Conservation (phyloP, 37 sponge, comb jelly and placozoan genomes). For the Theonella swinhoei region DNA sequence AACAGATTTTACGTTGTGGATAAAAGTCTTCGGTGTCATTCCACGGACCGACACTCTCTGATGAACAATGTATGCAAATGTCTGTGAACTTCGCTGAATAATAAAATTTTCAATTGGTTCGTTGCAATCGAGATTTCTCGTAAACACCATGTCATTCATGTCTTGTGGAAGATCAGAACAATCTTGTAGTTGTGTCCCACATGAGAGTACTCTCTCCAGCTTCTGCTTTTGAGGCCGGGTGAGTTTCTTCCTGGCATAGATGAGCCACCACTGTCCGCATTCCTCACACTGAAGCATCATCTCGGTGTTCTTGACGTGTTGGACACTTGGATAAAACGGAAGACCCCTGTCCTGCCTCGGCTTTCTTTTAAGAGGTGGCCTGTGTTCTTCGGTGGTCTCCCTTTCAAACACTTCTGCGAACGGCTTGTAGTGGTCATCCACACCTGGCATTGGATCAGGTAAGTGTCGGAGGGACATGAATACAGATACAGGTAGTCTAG, state of each 20-base stretch:
- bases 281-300: slow-evolving; percentile 45
- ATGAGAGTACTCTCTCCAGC: too few species aligned
- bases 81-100: too few species aligned
- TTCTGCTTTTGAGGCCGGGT: too few species aligned
- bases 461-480: neutral
- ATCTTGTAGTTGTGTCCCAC: too few species aligned
- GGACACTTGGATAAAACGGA: slow-evolving; percentile 49
- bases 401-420: slow-evolving; percentile 21
- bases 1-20: too few species aligned
- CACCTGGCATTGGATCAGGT: slow-evolving; percentile 17
- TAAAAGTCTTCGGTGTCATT: too few species aligned
- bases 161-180: too few species aligned
- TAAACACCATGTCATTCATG: too few species aligned
- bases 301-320: slow-evolving; percentile 46
- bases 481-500: slow-evolving; percentile 8
- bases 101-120: too few species aligned
- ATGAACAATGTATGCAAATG: too few species aligned
- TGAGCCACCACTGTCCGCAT: slow-evolving; percentile 38
- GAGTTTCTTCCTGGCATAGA: slow-evolving; percentile 43
- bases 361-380: slow-evolving; percentile 1
- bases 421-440: slow-evolving; percentile 27
- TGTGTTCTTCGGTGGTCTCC: slow-evolving; percentile 22
- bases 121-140: too few species aligned
- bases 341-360: neutral
- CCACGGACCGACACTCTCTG: too few species aligned